Conservation (phyloP, 2,113 vertebrate genomes). For the Brachionichthys hirsutus region DNA sequence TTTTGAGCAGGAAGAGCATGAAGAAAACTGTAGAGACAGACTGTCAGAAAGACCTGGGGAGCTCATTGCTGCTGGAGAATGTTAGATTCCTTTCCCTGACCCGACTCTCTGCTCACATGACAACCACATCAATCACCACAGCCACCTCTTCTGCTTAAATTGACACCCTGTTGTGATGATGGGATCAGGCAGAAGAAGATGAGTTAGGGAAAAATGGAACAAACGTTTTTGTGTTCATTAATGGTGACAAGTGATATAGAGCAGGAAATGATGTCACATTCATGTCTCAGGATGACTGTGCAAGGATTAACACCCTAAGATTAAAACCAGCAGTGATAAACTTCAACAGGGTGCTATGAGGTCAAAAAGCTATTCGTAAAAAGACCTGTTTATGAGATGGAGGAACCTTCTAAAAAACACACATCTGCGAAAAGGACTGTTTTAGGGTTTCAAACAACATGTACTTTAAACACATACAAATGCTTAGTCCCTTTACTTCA, state of each 20-base stretch:
- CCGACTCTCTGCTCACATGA: constrained; percentile 38
- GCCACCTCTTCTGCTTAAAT: constrained; percentile 33
- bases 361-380: constrained; percentile 36
- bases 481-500: constrained; percentile 69
- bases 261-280: constrained; percentile 61
- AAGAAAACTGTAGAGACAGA: constrained; percentile 63
- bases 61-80: constrained; percentile 79
- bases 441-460: constrained; percentile 42
- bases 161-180: constrained; percentile 26
- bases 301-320: constrained; percentile 57
- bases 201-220: constrained; percentile 8
- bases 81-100: constrained; percentile 49
- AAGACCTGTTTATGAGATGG: constrained; percentile 1
- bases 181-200: constrained; percentile 6
- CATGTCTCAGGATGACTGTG: constrained; percentile 73
- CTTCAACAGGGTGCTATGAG: constrained; percentile 71
- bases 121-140: constrained; percentile 35
- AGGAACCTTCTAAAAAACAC: constrained; percentile 19
- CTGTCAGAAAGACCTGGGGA: constrained; percentile 74
- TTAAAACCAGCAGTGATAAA: constrained; percentile 72
- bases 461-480: constrained; percentile 50
- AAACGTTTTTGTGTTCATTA: constrained; percentile 7
- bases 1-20: constrained; percentile 76
- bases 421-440: constrained; percentile 31
- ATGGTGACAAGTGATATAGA: constrained; percentile 28